Base-by-base conservation (phyloP, 1,140 invertebrate genomes). In the Drosophila sturtevanti region DNA sequence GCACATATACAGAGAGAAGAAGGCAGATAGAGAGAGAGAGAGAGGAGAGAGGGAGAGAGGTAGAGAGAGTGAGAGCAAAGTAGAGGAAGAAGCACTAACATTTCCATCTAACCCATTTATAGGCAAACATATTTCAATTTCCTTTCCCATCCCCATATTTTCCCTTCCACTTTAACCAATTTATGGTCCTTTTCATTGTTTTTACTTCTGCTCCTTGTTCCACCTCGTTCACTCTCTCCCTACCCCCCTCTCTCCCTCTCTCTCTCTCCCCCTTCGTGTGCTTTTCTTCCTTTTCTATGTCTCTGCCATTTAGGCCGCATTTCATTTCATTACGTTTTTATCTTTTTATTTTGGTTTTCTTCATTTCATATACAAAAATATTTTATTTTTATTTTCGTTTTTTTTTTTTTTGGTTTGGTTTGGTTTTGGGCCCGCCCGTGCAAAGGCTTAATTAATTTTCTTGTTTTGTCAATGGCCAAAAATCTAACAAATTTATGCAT, bases 401-500 rank as follows among this genome's bases (percentile, higher is more conserved):
- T 81, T 77, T 86, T 87, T 86, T 78, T 79, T 78, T 87, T 79
- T 70, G 5, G 4, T 31, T 31, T 3, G 27, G 2, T 31, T 31
- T 31, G 27, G 27, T 4, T 6, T 70, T 81, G 74, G n/a, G n/a
- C 77, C 78, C 85, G 85, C 73, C 77, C 68, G 38, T 6, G 64
- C 81, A 48, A 27, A 48, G 21, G 82, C 82, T 87, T 87, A 87
- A 87, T 87, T 87, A 87, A 87, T 87, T 87, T 87, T 82, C 69
- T 72, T 80, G 72, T 69, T 62, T 75, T 82, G 76, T 84, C 80
- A 84, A 76, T 87, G 72, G 84, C 41, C 65, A 63, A 62, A 74
- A 87, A 89, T 87, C 82, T 87, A 87, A 79, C 84, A 87, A 87
- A 87, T 87, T 87, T 87, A 87, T 87, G 82, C 82, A 87, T 87